Evolutionary conservation across 1,140 invertebrate genomes (phyloP).

Genomic region (Drosophila kanapiae): DNA sequence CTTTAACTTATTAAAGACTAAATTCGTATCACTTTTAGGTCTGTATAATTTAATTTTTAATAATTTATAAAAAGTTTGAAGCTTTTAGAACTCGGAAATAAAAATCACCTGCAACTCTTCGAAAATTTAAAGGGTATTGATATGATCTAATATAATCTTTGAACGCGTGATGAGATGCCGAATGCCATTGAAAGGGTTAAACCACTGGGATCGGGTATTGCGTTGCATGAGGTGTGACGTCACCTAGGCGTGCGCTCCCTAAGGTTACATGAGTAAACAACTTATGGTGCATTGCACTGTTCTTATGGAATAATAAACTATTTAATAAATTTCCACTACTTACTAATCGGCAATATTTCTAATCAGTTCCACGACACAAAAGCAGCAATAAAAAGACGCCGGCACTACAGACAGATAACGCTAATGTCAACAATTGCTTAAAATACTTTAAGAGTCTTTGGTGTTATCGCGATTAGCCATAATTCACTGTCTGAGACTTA

Average conservation of each 20-base stretch:
- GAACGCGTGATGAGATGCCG: slow-evolving; percentile 28
- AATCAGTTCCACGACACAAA: slow-evolving; percentile 7
- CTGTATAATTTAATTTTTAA: no score
- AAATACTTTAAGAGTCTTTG: not conserved
- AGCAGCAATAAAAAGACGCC: slow-evolving; percentile 18
- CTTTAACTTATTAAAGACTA: not conserved
- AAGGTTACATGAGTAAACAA: slow-evolving; percentile 43
- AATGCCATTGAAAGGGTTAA: slow-evolving; percentile 34
- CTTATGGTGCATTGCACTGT: slow-evolving; percentile 28
- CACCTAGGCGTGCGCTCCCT: slow-evolving; percentile 42
- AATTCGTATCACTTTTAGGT: no score
- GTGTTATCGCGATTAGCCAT: not conserved
- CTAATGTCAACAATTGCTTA: not conserved
- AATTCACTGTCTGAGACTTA: not conserved
- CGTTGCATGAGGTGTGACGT: slow-evolving; percentile 58
- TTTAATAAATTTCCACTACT: slow-evolving; percentile 38
- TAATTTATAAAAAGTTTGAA: not conserved
- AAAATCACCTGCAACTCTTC: no score
- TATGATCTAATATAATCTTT: not conserved
- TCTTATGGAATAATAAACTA: slow-evolving; percentile 19
- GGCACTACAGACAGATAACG: slow-evolving; percentile 2
- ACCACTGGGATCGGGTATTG: not conserved
- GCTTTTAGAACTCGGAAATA: no score
- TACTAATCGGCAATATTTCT: slow-evolving; percentile 19
- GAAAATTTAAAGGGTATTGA: not conserved